Percentiles rank a stretch among this genome's conserved stretches.
phyloP scores from a whole-genome alignment of 1,140 invertebrate species.

The Calephelis nemesis region DNA sequence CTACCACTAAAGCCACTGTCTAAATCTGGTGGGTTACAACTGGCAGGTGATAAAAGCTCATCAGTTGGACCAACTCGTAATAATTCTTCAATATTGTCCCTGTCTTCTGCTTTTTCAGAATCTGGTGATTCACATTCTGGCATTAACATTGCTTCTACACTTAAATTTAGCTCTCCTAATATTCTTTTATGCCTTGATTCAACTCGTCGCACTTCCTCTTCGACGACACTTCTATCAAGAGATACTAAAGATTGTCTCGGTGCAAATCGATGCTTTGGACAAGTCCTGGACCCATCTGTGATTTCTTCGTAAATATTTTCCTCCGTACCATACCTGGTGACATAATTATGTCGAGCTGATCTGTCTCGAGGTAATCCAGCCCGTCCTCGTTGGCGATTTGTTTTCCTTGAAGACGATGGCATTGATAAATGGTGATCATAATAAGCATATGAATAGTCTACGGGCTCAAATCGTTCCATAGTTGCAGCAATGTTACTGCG shows the following conservation, averaged over 20 bases:
- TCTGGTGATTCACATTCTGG: constrained; percentile 80
- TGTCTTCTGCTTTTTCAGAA: constrained; percentile 74
- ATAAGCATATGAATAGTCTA: constrained; percentile 89
- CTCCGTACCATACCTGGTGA: constrained; percentile 88
- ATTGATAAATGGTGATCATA: constrained; percentile 85
- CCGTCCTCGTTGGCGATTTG: constrained; percentile 62
- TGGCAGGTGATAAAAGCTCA: constrained; percentile 84
- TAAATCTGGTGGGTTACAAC: constrained; percentile 84
- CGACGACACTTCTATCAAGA: constrained; percentile 83
- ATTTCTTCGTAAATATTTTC: constrained; percentile 95
- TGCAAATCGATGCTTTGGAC: constrained; percentile 73
- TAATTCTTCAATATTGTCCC: constrained; percentile 83
- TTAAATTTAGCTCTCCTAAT: constrained; percentile 91
- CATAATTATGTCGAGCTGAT: constrained; percentile 82
- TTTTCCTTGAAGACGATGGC: constrained; percentile 75
- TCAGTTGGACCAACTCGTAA: constrained; percentile 86
- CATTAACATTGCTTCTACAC: constrained; percentile 93
- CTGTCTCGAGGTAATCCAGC: constrained; percentile 70
- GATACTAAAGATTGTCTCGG: constrained; percentile 80
- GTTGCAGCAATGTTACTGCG: constrained; percentile 81
- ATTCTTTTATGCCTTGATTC: constrained; percentile 89
- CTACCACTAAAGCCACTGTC: constrained; percentile 91
- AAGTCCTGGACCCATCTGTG: constrained; percentile 80
- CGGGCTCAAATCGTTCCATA: constrained; percentile 81
- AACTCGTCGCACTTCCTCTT: constrained; percentile 89